Conservation (phyloP, 2,113 vertebrate species). For the Pelmatolapia mariae region DNA sequence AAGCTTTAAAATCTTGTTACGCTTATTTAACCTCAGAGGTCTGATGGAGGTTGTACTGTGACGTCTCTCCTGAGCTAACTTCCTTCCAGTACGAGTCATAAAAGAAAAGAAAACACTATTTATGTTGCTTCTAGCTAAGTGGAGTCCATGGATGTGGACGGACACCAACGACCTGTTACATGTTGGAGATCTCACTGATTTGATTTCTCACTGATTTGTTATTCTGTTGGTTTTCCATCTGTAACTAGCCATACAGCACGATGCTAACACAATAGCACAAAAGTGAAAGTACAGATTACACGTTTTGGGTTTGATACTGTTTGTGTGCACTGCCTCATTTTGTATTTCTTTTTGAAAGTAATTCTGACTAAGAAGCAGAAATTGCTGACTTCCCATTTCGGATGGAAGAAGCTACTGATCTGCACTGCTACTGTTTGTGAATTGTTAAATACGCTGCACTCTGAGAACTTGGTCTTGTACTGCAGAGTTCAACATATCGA, state of each 20-base stretch:
- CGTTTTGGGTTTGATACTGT: not conserved
- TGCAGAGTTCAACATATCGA: not conserved
- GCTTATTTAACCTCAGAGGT: not conserved
- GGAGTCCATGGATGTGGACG: too few relatives aligned
- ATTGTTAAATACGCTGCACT: accelerated
- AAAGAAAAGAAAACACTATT: accelerated
- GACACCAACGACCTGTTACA: too few relatives aligned
- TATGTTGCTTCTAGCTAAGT: not conserved
- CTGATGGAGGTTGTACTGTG: accelerated
- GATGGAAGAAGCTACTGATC: not conserved
- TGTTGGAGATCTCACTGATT: too few relatives aligned
- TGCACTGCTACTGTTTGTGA: not conserved
- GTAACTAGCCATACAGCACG: too few relatives aligned
- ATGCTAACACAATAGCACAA: not conserved
- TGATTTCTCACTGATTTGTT: too few relatives aligned
- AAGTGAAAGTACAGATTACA: not conserved
- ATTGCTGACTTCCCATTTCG: not conserved
- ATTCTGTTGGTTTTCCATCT: too few relatives aligned
- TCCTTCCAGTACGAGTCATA: accelerated
- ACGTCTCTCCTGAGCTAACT: accelerated
- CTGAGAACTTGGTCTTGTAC: not conserved
- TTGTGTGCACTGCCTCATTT: accelerated
- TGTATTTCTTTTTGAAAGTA: not conserved
- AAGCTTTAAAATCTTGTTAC: accelerated
- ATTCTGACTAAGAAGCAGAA: not conserved